Evolutionary conservation across 2,888 invertebrate species (phyloP).

Genomic region (Pandemis cinnamomeana): DNA sequence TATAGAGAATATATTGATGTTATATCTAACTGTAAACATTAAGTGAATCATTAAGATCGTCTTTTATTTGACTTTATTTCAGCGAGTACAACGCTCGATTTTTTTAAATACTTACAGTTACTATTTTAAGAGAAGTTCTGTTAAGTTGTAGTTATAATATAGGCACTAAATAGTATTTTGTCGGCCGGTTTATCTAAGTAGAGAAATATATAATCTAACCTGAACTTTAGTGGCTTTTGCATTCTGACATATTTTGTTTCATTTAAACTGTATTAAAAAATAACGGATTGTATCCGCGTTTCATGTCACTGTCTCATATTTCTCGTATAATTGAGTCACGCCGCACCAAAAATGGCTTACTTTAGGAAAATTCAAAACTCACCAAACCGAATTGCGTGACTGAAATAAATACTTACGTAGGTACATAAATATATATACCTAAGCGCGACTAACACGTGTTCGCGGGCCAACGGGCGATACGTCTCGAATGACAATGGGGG

Average conservation of each 20-base stretch:
- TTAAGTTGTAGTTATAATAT: too few relatives aligned
- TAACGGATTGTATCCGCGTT: constrained; percentile 30
- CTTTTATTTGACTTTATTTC: too few relatives aligned
- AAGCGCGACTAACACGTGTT: constrained; percentile 77
- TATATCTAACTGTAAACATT: too few relatives aligned
- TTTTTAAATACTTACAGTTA: too few relatives aligned
- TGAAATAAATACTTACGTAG: constrained; percentile 74
- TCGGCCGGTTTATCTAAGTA: too few relatives aligned
- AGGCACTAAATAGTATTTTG: too few relatives aligned
- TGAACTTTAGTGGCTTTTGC: not conserved
- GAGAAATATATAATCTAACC: not conserved
- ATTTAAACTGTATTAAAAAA: not conserved
- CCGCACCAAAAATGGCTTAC: constrained; percentile 45
- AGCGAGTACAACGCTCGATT: too few relatives aligned
- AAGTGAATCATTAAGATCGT: too few relatives aligned
- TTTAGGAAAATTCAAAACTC: constrained; percentile 69
- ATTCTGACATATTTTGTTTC: not conserved
- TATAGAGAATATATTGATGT: not conserved
- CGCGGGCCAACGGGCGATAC: constrained; percentile 75
- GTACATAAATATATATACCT: constrained; percentile 64
- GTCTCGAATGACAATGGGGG: constrained; percentile 80
- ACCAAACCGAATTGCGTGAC: constrained; percentile 77
- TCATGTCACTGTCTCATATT: constrained; percentile 61
- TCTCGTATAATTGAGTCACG: constrained; percentile 35
- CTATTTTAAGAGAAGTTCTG: too few relatives aligned